Conservation (phyloP, 2,888 invertebrate genomes). For the Xanthorhoe designata region DNA sequence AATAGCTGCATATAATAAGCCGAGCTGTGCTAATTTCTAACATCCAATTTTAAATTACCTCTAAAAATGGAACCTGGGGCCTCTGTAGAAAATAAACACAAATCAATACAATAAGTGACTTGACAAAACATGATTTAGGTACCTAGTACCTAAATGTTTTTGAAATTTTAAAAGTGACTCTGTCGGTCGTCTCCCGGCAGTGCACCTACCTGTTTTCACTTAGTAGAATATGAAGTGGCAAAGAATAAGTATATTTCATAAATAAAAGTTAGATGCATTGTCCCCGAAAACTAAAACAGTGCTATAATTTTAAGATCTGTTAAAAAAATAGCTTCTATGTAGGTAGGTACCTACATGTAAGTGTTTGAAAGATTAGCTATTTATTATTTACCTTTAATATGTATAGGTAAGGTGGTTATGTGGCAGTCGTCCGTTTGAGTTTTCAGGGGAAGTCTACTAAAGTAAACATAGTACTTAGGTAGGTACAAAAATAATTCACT, state of each 20-base stretch:
- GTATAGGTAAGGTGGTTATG: too few relatives aligned
- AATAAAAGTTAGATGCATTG: too few relatives aligned
- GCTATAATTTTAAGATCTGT: too few relatives aligned
- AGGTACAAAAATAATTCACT: too few relatives aligned
- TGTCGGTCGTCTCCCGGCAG: not conserved
- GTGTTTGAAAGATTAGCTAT: too few relatives aligned
- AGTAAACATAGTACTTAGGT: too few relatives aligned
- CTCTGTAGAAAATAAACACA: slow-evolving; percentile 81
- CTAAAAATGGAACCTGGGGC: slow-evolving; percentile 82
- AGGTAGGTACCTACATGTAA: too few relatives aligned
- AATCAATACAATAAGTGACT: slow-evolving; percentile 43
- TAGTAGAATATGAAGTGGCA: not conserved
- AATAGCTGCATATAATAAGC: slow-evolving; percentile 74
- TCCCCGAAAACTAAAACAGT: not conserved
- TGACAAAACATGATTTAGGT: slow-evolving; percentile 4
- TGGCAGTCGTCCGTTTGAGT: not conserved
- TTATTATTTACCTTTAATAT: too few relatives aligned
- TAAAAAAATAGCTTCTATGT: too few relatives aligned
- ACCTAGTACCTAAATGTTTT: not conserved
- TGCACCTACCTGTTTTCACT: not conserved
- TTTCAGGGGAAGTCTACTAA: not conserved
- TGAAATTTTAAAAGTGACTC: not conserved
- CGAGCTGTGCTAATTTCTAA: slow-evolving; percentile 60
- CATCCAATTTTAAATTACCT: slow-evolving; percentile 78
- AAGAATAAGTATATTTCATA: not conserved